phyloP scores from a whole-genome alignment of 2,113 vertebrate species.

The Taurulus bubalis region DNA sequence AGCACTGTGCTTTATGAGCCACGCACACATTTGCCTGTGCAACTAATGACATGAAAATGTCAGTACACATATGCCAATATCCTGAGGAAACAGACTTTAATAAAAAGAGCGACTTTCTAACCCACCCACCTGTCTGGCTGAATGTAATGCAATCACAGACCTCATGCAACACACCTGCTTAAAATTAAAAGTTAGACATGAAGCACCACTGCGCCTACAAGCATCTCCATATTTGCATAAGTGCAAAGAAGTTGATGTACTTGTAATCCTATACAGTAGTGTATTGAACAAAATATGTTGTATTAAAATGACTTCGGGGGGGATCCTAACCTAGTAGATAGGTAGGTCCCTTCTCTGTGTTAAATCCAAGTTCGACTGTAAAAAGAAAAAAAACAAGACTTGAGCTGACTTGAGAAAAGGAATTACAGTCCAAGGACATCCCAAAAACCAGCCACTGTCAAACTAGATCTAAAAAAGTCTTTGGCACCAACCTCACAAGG shows the following conservation, averaged over 20 bases:
- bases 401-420: slow-evolving; percentile 4
- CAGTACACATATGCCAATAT: slow-evolving; percentile 4
- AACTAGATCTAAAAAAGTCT: slow-evolving; percentile 1
- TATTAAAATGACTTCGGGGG: not conserved
- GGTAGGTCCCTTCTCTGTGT: not conserved
- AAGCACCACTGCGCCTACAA: not conserved
- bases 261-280: slow-evolving; percentile 38
- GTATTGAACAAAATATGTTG: slow-evolving; percentile 1
- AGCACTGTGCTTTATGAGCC: not conserved
- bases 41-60: slow-evolving; percentile 18
- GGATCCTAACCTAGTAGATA: not conserved
- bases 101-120: slow-evolving; percentile 8
- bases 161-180: not conserved
- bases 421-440: slow-evolving; percentile 1
- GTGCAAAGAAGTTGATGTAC: not conserved
- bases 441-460: slow-evolving; percentile 1
- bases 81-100: slow-evolving; percentile 8
- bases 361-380: not conserved
- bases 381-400: not conserved
- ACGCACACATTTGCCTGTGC: not conserved
- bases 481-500: not conserved
- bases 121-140: not conserved
- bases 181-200: not conserved
- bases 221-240: slow-evolving; percentile 26
- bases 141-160: not conserved